Base-by-base conservation (phyloP, 2,888 invertebrate genomes). In the Chloroclysta siterata region DNA sequence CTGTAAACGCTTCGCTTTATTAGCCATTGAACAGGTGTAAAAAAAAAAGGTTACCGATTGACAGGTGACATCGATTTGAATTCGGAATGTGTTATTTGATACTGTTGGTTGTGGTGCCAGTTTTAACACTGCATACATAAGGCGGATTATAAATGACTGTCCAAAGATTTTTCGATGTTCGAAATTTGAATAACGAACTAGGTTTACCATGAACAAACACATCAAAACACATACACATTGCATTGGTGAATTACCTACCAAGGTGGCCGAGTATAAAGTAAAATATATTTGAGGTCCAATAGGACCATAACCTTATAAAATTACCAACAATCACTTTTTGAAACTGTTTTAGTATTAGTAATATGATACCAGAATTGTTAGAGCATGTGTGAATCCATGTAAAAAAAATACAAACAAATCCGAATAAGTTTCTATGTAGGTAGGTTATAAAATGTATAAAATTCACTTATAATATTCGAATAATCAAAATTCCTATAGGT, bases 21-120 rank as follows among this genome's bases (percentile, higher is more conserved):
- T 52, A 36, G 17, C 52, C 28, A 29, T 33, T 56, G 33, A 39
- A 48, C 44, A 51, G 53, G 51, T 50, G 41, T 53, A 55, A 60
- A 53, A 60, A 58, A n/a, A 62, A 60, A 53, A 53, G 51, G 47
- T 56, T 51, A 55, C 47, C 63, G 51, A 57, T 44, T 67, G 63
- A 66, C 63, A 66, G 60, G 50, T 66, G 66, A 58, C 66, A 66
- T 60, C 53, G 36, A 52, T 66, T 63, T 48, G 57, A 56, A 66
- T 63, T 57, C 44, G 46, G 63, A 63, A 63, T 63, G 53, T 28
- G 62, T 29, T 50, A 58, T 62, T 56, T 14, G 58, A 55, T 66
- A 55, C 44, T 59, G 42, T 52, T 62, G 47, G 55, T 53, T 59
- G 48, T 52, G 33, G 36, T 47, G 41, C 52, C 48, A 41, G 53